Base-by-base conservation (phyloP, 2,113 vertebrate species). In the Cryptomyrus ogoouensis region DNA sequence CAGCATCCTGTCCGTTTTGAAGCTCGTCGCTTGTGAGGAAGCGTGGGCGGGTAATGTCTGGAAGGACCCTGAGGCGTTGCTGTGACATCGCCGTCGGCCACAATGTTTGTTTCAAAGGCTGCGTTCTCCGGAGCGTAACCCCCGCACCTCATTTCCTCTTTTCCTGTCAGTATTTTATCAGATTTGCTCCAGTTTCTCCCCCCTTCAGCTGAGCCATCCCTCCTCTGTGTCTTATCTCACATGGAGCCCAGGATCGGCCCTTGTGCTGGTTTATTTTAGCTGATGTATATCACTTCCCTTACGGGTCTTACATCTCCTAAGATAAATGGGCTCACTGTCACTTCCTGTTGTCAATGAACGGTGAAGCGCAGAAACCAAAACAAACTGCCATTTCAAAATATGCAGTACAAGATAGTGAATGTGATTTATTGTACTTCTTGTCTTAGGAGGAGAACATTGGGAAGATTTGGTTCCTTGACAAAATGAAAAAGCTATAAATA, bases 401-500 rank as follows among this genome's bases (percentile, higher is more conserved):
- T 19, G 74, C 17, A 31, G 0, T 31, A 27, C n/a, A 12, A 19
- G 74, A 42, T 39, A 6, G 35, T 19, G 74, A 80, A 42, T 80
- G 74, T 80, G 15, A 80, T 80, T 80, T 80, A 80, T 80, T 80
- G 74, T 42, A 39, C 15, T 80, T 35, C 35, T 42, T 19, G 31
- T 19, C 74, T 80, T 39, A 17, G 83, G 24, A 12, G 17, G 42
- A 27, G 83, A 46, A 85, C 19, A 19, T 24, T 13, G 44, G 12
- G 8, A 21, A 85, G 35, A 42, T 42, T 17, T 42, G 35, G 74
- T 77, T 77, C 35, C 35, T 80, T 80, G 74, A 42, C 35, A 42
- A 80, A 80, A 80, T 80, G 74, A 80, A 80, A 80, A 42, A 80
- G 74, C 35, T 80, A 80, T 80, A 80, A 42, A 80, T 80, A 80